Percentiles rank a stretch among this genome's conserved stretches.
Evolutionary conservation across 1,140 invertebrate genomes (phyloP).

Genomic region (Theocolax elegans): DNA sequence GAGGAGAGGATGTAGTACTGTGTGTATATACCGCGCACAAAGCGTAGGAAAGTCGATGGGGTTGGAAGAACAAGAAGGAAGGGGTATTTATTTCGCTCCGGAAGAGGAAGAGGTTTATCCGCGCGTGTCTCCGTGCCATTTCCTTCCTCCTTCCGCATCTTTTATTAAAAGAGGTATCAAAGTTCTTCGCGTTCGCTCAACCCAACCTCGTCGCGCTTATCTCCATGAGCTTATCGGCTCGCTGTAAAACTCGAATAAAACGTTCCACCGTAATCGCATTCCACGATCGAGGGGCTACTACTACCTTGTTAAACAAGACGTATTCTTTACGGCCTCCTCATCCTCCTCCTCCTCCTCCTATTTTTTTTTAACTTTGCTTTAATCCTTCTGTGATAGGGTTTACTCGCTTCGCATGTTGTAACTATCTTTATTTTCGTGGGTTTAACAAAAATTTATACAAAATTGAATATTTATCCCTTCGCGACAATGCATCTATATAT

Average conservation of each 20-base stretch:
- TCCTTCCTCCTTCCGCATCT: slow-evolving; percentile 18
- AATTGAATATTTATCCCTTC: too few relatives aligned
- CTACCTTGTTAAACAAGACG: neutral
- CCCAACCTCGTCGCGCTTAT: neutral
- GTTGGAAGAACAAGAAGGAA: neutral
- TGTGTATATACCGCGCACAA: too few relatives aligned
- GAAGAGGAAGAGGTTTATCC: neutral
- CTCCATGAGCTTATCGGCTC: neutral
- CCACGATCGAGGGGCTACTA: neutral
- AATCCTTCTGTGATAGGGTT: too few relatives aligned
- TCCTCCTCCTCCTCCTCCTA: too few relatives aligned
- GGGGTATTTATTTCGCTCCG: slow-evolving; percentile 11
- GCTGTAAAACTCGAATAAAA: neutral
- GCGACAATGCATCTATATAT: too few relatives aligned
- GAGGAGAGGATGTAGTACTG: too few relatives aligned
- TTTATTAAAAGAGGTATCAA: slow-evolving; percentile 35
- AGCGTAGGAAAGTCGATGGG: neutral
- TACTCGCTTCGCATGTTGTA: too few relatives aligned
- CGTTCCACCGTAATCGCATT: neutral
- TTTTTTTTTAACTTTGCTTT: too few relatives aligned
- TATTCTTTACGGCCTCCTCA: too few relatives aligned
- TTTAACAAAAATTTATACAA: too few relatives aligned
- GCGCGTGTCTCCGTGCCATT: slow-evolving; percentile 16
- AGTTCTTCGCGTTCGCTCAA: slow-evolving; percentile 3
- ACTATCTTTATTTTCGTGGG: too few relatives aligned